Evolutionary conservation across 2,797 vertebrate genomes (phyloP).

Genomic region (Girardinus metallicus): DNA sequence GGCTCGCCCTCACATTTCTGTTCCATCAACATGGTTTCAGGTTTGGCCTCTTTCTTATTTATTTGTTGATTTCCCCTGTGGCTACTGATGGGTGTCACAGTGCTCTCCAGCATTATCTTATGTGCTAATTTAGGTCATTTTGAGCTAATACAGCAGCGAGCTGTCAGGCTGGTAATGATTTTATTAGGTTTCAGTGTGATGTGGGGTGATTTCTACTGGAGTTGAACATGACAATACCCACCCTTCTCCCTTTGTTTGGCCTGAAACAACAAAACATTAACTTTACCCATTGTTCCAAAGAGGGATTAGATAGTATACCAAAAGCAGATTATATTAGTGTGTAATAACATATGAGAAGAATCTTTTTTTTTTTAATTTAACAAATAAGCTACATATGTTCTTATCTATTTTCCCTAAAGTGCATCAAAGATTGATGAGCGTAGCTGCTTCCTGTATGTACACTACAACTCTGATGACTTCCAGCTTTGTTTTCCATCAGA

Average conservation of each 20-base stretch:
- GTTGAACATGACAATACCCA: neutral
- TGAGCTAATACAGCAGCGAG: conserved; percentile 3
- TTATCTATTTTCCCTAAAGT: conserved; percentile 65
- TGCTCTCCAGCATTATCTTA: conserved; percentile 39
- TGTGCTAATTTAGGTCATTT: conserved; percentile 11
- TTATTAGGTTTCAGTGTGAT: conserved; percentile 10
- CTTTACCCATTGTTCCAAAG: neutral
- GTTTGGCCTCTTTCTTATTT: conserved; percentile 23
- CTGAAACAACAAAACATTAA: conserved; percentile 17
- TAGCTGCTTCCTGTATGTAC: conserved; percentile 91
- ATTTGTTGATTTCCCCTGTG: conserved; percentile 22
- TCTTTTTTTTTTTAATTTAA: neutral
- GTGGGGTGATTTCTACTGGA: neutral
- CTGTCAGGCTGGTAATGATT: neutral
- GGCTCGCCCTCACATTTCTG: conserved; percentile 22
- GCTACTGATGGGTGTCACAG: conserved; percentile 12
- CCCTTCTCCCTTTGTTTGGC: neutral
- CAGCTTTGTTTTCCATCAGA: conserved; percentile 91
- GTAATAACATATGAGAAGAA: neutral
- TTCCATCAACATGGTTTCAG: conserved; percentile 26
- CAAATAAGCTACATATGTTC: neutral
- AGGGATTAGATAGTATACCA: neutral
- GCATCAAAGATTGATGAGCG: conserved; percentile 88
- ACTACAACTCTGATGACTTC: conserved; percentile 87
- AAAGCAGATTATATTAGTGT: neutral